phyloP scores from a whole-genome alignment of 2,113 vertebrate species.

The Abramis brama region DNA sequence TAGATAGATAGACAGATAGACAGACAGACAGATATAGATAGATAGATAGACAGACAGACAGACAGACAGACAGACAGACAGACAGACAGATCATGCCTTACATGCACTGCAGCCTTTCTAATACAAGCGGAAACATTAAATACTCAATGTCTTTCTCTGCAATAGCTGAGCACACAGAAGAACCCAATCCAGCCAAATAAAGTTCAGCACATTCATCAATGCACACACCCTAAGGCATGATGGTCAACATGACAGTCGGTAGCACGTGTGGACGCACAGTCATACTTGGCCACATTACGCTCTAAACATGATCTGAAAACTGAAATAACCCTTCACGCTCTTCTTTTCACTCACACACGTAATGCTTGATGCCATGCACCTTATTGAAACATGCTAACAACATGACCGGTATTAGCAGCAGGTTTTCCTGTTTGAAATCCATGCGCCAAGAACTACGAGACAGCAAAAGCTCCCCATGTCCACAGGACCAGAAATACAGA shows the following conservation, averaged over 20 bases:
- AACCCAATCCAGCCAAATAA: slow-evolving; percentile 25
- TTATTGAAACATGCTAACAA: slow-evolving; percentile 31
- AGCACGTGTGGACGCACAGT: slow-evolving; percentile 4
- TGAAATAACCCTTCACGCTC: not conserved
- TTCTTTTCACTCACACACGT: not conserved
- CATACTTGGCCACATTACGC: not conserved
- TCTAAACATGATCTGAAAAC: slow-evolving; percentile 8
- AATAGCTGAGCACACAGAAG: slow-evolving; percentile 15
- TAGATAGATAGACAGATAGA: not conserved
- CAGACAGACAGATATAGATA: not conserved
- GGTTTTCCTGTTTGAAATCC: slow-evolving; percentile 21
- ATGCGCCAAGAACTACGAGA: slow-evolving; percentile 15
- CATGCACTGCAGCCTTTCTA: slow-evolving; percentile 36
- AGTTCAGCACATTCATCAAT: slow-evolving; percentile 20
- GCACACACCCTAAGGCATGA: slow-evolving; percentile 3
- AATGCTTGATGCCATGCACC: slow-evolving; percentile 38
- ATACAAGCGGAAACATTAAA: not conserved
- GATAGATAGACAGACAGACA: not conserved
- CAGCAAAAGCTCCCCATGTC: slow-evolving; percentile 21
- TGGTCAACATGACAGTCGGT: not conserved
- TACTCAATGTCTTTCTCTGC: not conserved
- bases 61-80: not conserved
- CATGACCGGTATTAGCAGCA: slow-evolving; percentile 9
- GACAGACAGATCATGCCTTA: slow-evolving; percentile 39
- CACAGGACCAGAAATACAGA: not conserved